Evolutionary conservation across 2,797 vertebrate genomes (phyloP).

Genomic region (Sebastes hubbsi): DNA sequence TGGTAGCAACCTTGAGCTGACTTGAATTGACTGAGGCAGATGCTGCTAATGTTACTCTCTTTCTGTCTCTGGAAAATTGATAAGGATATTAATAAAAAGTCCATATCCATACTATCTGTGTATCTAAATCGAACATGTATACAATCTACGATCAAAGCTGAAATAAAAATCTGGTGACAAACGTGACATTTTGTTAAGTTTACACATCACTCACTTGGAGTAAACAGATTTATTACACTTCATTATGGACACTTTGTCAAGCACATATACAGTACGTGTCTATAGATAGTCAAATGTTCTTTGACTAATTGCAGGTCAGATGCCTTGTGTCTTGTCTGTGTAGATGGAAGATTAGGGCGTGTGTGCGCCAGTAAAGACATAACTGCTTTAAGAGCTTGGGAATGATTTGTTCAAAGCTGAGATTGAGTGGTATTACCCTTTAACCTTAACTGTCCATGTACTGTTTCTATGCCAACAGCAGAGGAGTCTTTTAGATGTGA

Average conservation of each 20-base stretch:
- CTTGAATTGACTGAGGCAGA: not conserved
- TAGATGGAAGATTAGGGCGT: not conserved
- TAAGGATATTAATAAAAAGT: not conserved
- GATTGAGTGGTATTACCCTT: slow-evolving; percentile 62
- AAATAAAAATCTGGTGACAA: not conserved
- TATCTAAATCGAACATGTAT: not conserved
- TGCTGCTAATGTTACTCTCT: not conserved
- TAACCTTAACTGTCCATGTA: slow-evolving; percentile 42
- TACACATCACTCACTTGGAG: no score
- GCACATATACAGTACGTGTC: not conserved
- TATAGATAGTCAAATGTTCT: not conserved
- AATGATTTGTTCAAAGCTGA: slow-evolving; percentile 28
- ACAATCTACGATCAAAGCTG: not conserved
- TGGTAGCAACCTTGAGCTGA: not conserved
- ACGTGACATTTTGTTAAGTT: not conserved
- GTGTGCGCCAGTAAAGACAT: slow-evolving; percentile 1
- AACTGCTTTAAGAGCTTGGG: slow-evolving; percentile 27
- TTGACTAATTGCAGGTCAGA: not conserved
- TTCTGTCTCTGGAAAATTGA: not conserved
- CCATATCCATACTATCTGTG: no score
- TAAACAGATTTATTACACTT: not conserved
- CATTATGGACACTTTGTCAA: not conserved
- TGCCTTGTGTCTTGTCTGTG: not conserved
- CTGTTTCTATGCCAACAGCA: slow-evolving; percentile 67
- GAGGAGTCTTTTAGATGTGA: slow-evolving; percentile 8